Base-by-base conservation (phyloP, 2,888 invertebrate genomes). In the Phalangium opilio region DNA sequence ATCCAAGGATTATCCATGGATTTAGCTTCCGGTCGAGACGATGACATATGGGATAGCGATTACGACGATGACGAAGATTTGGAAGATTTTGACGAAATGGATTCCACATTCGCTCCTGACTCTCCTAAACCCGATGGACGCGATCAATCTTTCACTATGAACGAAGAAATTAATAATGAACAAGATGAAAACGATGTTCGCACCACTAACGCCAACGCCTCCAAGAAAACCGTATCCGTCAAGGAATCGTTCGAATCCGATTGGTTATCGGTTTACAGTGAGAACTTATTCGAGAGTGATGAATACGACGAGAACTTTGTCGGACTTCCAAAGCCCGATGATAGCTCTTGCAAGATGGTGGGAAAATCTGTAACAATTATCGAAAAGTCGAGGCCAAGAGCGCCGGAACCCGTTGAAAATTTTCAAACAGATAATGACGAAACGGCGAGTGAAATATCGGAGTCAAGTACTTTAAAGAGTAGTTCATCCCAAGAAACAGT, bases 1-100 rank as follows among this genome's bases (percentile, higher is more conserved):
- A 54, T 59, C 41, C 52, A 58, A 41, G 53, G 55, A 40, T 46
- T 61, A 2, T 58, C 57, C 10, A 49, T 50, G 32, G 60, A 60
- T 48, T 41, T 59, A 15, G 55, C 53, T 4, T 50, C 51, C 15
- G 54, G 54, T 39, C 50, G 54, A 44, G 57, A 54, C 38, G 55
- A 55, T 32, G 55, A 58, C 41, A 44, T 52, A 17, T 51, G 51
- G 47, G 58, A 59, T 33, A 53, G 54, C 36, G 55, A 53, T 45
- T 51, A 55, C 17, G 27, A 18, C 27, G 44, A 46, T 18, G 41
- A 14, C 11, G 43, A 43, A 32, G 17, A 18, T 33, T 15, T 43
- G 15, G 15, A 38, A 38, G 38, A 3, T 12, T 17, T 17, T 38
- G 38, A 38, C 15, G 18, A 18, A 38, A 38, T 38, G 38, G 45